A percentile compares a stretch with the other conserved stretches of the same genome.
phyloP scores from a whole-genome alignment of 2,113 vertebrate genomes.

The Takifugu bimaculatus region DNA sequence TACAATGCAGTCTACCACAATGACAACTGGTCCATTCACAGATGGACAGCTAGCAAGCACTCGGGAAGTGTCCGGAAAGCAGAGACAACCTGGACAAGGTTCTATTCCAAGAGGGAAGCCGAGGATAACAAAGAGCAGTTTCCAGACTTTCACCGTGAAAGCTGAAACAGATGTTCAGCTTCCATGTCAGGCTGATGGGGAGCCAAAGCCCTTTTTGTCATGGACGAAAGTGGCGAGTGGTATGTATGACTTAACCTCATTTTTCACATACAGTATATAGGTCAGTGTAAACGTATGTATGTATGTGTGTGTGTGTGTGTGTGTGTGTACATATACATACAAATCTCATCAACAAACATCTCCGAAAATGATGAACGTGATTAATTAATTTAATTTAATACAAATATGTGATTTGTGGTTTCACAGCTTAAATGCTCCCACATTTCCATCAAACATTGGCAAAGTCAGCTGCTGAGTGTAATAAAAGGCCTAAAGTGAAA shows the following conservation, averaged over 20 bases:
- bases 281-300: background rate
- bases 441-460: background rate
- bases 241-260: conserved; percentile 59
- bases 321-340: background rate
- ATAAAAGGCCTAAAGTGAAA: background rate
- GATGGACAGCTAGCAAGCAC: conserved; percentile 25
- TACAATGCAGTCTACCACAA: conserved; percentile 6
- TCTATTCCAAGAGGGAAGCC: conserved; percentile 67
- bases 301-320: background rate
- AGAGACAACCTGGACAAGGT: conserved; percentile 13
- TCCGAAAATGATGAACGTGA: background rate
- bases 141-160: conserved; percentile 69
- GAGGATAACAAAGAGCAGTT: conserved; percentile 65
- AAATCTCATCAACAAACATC: too few relatives aligned
- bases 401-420: background rate
- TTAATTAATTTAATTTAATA: background rate
- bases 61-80: conserved; percentile 26
- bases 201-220: conserved; percentile 80
- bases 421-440: background rate
- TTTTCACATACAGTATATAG: background rate
- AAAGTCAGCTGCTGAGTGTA: background rate
- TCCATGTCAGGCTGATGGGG: conserved; percentile 81
- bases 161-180: conserved; percentile 79
- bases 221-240: conserved; percentile 90
- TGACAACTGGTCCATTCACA: conserved; percentile 4